phyloP scores from a whole-genome alignment of 2,113 vertebrate genomes.

The Ancistrus triradiatus region DNA sequence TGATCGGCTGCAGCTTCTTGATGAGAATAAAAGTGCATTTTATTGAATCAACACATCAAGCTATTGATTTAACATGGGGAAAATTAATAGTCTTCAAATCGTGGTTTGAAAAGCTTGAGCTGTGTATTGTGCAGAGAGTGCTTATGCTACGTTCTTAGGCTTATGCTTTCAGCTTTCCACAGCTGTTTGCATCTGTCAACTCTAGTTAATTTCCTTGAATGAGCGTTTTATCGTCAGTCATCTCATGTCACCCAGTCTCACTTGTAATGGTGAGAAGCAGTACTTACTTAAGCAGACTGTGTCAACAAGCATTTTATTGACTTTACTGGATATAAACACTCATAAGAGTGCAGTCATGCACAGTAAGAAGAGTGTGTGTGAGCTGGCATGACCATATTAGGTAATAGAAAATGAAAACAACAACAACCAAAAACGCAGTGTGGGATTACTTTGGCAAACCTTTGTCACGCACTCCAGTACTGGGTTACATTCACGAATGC shows the following conservation, averaged over 20 bases:
- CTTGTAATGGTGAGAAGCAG: not conserved
- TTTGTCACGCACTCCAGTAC: no score
- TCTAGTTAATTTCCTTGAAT: conserved; percentile 4
- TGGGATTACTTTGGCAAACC: no score
- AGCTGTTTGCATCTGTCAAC: not conserved
- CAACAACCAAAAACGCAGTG: not conserved
- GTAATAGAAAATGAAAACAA: not conserved
- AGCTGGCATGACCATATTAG: not conserved
- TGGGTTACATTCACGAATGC: no score
- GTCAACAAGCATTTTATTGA: not conserved
- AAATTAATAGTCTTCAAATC: no score
- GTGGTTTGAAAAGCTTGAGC: no score
- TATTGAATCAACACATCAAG: no score
- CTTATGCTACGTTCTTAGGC: not conserved
- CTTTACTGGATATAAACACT: not conserved
- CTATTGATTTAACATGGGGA: no score
- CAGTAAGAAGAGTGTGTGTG: no score
- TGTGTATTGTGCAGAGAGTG: no score
- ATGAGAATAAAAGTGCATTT: no score
- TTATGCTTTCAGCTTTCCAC: not conserved
- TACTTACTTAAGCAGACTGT: not conserved
- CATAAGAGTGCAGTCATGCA: not conserved
- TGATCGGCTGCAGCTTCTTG: no score
- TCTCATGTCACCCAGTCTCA: not conserved
- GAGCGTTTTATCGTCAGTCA: not conserved